Conservation (phyloP, 2,888 invertebrate species). For the Hypomecis punctinalis region DNA sequence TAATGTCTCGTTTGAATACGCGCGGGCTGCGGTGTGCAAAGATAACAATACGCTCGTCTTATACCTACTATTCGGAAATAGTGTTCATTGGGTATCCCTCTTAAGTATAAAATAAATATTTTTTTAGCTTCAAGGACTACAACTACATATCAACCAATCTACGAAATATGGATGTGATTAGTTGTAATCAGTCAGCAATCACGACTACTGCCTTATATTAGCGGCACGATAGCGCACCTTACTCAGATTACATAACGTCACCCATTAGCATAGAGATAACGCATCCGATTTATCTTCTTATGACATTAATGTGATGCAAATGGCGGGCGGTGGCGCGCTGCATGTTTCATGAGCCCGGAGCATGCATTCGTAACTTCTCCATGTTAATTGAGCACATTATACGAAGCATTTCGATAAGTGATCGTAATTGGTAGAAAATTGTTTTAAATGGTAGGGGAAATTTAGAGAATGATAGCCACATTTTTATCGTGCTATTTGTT, state of each 20-base stretch:
- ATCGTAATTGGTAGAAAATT: constrained; percentile 21
- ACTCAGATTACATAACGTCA: constrained; percentile 7
- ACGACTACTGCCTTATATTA: not conserved
- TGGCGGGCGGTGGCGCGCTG: constrained; percentile 51
- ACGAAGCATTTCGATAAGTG: constrained; percentile 61
- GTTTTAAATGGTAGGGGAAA: constrained; percentile 23
- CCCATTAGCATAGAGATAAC: constrained; percentile 29
- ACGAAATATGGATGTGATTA: not conserved
- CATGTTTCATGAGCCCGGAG: constrained; percentile 72
- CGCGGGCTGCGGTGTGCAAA: no score
- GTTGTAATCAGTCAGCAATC: not conserved
- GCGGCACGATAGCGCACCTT: not conserved
- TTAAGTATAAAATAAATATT: no score
- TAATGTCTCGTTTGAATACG: no score
- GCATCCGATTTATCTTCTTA: constrained; percentile 40
- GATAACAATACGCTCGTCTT: no score
- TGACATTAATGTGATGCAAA: constrained; percentile 53
- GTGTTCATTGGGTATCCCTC: no score
- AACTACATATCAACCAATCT: not conserved
- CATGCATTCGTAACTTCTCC: constrained; percentile 66
- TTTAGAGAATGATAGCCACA: constrained; percentile 1
- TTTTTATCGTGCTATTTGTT: not conserved
- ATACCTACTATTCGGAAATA: no score
- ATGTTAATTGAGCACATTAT: constrained; percentile 72
- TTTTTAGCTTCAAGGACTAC: no score